Conservation (phyloP, 1,140 invertebrate genomes). For the Daktulosphaira vitifoliae region DNA sequence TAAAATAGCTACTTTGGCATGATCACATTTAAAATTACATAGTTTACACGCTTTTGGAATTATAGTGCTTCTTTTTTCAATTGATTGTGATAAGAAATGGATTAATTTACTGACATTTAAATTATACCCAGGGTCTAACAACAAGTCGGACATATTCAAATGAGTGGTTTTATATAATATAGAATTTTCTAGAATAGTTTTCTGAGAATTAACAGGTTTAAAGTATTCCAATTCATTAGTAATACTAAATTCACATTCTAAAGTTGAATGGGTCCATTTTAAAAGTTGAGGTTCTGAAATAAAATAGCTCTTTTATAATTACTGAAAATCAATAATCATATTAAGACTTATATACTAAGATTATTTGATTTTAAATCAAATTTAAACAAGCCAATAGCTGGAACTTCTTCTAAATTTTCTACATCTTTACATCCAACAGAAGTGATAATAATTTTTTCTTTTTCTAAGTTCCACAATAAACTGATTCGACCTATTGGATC, state of each 20-base stretch:
- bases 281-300: slow-evolving; percentile 31
- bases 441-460: slow-evolving; percentile 47
- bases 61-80: slow-evolving; percentile 53
- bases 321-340: background rate
- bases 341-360: slow-evolving; percentile 9
- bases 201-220: background rate
- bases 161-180: background rate
- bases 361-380: slow-evolving; percentile 47
- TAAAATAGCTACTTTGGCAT: slow-evolving; percentile 72
- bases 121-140: background rate
- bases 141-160: slow-evolving; percentile 7
- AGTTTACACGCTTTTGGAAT: slow-evolving; percentile 58
- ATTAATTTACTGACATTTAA: slow-evolving; percentile 47
- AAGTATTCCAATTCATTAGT: slow-evolving; percentile 15
- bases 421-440: slow-evolving; percentile 53
- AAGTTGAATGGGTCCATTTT: slow-evolving; percentile 32
- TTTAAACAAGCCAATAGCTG: slow-evolving; percentile 60
- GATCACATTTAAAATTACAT: slow-evolving; percentile 47
- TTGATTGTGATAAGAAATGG: slow-evolving; percentile 52
- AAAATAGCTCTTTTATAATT: slow-evolving; percentile 3
- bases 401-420: slow-evolving; percentile 57
- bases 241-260: background rate
- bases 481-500: slow-evolving; percentile 79
- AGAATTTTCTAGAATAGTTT: background rate
- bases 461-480: slow-evolving; percentile 54